Evolutionary conservation across 2,888 invertebrate species (phyloP).

Genomic region (Plusia festucae): DNA sequence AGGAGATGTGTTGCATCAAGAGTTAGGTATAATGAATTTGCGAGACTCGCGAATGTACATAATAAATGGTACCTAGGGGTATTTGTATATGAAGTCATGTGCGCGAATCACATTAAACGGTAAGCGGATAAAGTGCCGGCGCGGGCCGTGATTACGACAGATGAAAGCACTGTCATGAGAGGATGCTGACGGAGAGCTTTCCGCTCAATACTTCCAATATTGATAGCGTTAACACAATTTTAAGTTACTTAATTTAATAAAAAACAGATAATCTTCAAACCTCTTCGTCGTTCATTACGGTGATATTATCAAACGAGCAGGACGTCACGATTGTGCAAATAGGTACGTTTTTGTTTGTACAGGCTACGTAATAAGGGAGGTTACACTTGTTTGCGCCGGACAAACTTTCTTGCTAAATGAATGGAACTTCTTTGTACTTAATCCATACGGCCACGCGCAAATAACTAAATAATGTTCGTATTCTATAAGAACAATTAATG

Average conservation of each 20-base stretch:
- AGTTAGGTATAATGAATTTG: conserved; percentile 48
- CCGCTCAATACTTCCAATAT: conserved; percentile 57
- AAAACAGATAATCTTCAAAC: conserved; percentile 39
- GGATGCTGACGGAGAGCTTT: conserved; percentile 59
- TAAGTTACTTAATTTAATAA: conserved; percentile 36
- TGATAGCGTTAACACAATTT: conserved; percentile 37
- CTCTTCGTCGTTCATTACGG: conserved; percentile 28
- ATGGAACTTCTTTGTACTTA: conserved; percentile 64
- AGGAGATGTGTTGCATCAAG: conserved; percentile 20
- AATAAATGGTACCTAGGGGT: conserved; percentile 42
- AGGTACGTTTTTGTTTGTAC: conserved; percentile 68
- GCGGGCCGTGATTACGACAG: conserved; percentile 71
- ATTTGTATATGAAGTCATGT: conserved; percentile 39
- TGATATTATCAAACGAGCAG: conserved; percentile 44
- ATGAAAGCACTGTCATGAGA: conserved; percentile 66
- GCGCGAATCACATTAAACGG: conserved; percentile 71
- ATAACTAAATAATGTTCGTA: conserved; percentile 58
- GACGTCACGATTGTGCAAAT: conserved; percentile 44
- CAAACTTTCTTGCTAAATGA: conserved; percentile 72
- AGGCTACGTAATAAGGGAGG: conserved; percentile 73
- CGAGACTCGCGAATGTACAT: conserved; percentile 28
- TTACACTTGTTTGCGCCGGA: conserved; percentile 69
- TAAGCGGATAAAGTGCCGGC: conserved; percentile 74
- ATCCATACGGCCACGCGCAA: conserved; percentile 50
- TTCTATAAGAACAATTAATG: conserved; percentile 38